Percentiles rank a stretch among this genome's conserved stretches.
Evolutionary conservation across 2,113 vertebrate species (phyloP).

Genomic region (Synodontis membranacea): DNA sequence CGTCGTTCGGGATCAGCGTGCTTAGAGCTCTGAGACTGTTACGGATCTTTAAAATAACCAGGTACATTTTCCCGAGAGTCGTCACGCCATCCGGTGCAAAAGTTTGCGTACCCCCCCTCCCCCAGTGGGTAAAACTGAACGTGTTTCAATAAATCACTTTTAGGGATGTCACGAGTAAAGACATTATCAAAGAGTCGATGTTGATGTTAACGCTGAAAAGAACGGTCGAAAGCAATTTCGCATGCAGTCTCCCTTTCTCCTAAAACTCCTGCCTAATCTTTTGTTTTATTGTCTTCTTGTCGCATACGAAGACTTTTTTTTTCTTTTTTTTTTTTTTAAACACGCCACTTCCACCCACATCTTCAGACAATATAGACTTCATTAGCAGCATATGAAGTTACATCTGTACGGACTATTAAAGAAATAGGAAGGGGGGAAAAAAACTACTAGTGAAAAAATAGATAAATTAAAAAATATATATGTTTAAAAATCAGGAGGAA

Average conservation of each 20-base stretch:
- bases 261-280: too few relatives aligned
- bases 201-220: neutral
- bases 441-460: neutral
- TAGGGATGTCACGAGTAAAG: too few relatives aligned
- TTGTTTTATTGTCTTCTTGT: too few relatives aligned
- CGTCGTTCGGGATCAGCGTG: slow-evolving; percentile 97
- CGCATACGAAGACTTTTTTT: too few relatives aligned
- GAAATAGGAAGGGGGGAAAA: neutral
- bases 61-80: slow-evolving; percentile 75
- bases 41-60: slow-evolving; percentile 97
- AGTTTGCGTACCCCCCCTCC: neutral
- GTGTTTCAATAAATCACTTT: neutral
- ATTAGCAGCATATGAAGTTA: too few relatives aligned
- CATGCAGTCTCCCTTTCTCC: neutral
- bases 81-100: neutral
- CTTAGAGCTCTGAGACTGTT: slow-evolving; percentile 91
- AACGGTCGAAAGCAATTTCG: neutral
- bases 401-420: too few relatives aligned
- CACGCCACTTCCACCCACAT: too few relatives aligned
- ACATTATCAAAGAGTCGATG: neutral
- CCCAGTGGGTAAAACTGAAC: too few relatives aligned
- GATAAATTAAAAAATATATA: neutral
- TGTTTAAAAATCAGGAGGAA: neutral
- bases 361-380: too few relatives aligned
- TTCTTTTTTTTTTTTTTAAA: too few relatives aligned